Evolutionary conservation across 2,797 vertebrate species (phyloP), one percentile per base, ranked within the genome.

Genomic region (Platalea minor): DNA sequence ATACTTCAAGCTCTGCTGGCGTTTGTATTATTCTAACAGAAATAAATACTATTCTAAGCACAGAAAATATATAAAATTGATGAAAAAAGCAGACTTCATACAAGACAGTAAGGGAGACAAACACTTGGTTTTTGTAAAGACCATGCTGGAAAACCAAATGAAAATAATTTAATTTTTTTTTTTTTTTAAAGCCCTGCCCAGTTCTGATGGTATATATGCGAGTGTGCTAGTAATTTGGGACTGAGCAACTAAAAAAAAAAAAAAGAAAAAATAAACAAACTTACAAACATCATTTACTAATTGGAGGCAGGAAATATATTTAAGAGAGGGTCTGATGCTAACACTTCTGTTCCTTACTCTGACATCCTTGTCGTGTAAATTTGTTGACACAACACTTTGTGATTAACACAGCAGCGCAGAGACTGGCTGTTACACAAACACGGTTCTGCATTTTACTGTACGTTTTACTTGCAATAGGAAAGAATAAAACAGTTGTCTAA

Each of bases 1-100:
- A 79, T 9, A 85, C 75, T 89, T 85, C 81, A 80, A 87, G 92
- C 84, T 96, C 78, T 59, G 81, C 89, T 89, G 89, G 16, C 5
- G 4, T 82, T 50, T 43, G 72, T 50, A 54, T 78, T 92, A 70
- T 63, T 82, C 72, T 41, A 94, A 60, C 51, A 91, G 63, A 91
- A 91, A 94, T 25, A 92, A 93, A 75, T 35, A 61, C 84, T 39
- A 93, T 53, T 67, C 16, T 48, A 31, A 72, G 89, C 64, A 60
- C 4, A 23, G 68, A 57, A 79, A 85, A 67, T 50, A 48, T 14
- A 76, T 19, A 6, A 39, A 59, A 25, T 2, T 3, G 31, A 76
- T n/a, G 29, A 54, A 4, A 83, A 83, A 77, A 51, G 37, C 3
- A 51, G 35, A 72, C 31, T 86, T 61, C 31, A 45, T 9, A 28